These are phyloP conservation scores for Meliscaeva auricollis DNA, from an alignment of 2,888 invertebrate genomes.

Conservation along the genomic window DNA sequence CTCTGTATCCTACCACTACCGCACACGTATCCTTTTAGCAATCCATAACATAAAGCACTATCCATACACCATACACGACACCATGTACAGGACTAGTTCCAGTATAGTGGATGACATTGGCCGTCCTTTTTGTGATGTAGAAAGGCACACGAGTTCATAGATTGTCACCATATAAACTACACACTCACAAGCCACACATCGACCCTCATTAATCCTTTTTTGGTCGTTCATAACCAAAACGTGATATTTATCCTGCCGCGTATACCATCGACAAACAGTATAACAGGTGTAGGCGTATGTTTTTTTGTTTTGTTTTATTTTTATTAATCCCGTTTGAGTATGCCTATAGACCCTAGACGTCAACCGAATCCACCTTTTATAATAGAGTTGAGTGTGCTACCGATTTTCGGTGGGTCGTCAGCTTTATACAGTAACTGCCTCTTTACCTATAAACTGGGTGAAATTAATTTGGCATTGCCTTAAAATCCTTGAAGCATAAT, in stretches of 20 bases:
- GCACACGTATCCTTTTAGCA: not conserved
- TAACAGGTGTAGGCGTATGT: conserved; percentile 38
- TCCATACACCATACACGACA: too few species aligned
- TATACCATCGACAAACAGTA: conserved; percentile 29
- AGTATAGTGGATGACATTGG: conserved; percentile 21
- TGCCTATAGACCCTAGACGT: too few species aligned
- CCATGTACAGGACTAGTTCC: not conserved
- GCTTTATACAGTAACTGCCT: not conserved
- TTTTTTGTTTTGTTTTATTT: not conserved
- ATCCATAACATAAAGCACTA: conserved; percentile 2
- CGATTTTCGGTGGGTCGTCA: not conserved
- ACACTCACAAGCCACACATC: conserved; percentile 15
- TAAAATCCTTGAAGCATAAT: conserved; percentile 42
- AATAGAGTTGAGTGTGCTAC: conserved; percentile 21
- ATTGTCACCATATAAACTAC: conserved; percentile 15
- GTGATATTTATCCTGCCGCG: conserved; percentile 34
- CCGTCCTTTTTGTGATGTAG: conserved; percentile 10
- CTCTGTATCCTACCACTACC: not conserved
- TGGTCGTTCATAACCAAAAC: conserved; percentile 37
- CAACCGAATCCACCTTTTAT: conserved; percentile 6
- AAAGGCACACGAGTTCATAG: conserved; percentile 14
- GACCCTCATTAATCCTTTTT: conserved; percentile 63
- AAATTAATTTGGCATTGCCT: conserved; percentile 62
- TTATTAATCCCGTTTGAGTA: not conserved
- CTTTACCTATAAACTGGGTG: not conserved